Evolutionary conservation across 2,113 vertebrate species (phyloP), one percentile per base, ranked within the genome.

Genomic region (Ammodytes marinus): DNA sequence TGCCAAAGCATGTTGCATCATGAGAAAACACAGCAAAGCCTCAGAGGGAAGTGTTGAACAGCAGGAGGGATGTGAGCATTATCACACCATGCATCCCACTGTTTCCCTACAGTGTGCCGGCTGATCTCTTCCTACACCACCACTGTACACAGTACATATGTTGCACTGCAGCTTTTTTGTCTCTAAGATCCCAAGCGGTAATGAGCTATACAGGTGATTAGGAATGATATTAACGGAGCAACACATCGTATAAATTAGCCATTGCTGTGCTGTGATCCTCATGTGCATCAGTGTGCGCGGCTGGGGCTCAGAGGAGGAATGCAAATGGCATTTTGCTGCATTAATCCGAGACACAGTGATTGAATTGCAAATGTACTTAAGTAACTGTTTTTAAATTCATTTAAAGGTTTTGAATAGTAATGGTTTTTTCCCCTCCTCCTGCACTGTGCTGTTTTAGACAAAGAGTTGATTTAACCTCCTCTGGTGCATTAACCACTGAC

Each of bases 331-430:
- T 90, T 86, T 72, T 89, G 86, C 84, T 82, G 83, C 90, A 89
- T 91, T 90, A 90, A 91, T 89, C 85, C 69, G 14, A 86, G 86
- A 90, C 91, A 71, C 73, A 13, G 80, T 42, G 87, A 89, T 90
- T 91, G 91, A 92, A 92, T 92, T 93, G 89, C 92, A 92, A 93
- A 91, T 92, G 90, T 74, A 76, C 83, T 78, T 85, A 90, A 90
- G 86, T 91, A 79, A 80, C 85, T 91, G 89, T 87, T 91, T 89
- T 90, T 90, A 86, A 88, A 91, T 90, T 93, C 76, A 88, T 88
- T 92, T 88, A 90, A 89, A 86, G 79, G 77, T 57, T 91, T 88
- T 90, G 87, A 89, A 91, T 91, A 86, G 84, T 74, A 89, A 90
- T 85, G 37, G 14, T 66, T 7, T 3, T 77, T 70, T 43, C 11